Evolutionary conservation across 2,888 invertebrate genomes (phyloP), one percentile per base, ranked within the genome.

Genomic region (Bombyx huttoni): DNA sequence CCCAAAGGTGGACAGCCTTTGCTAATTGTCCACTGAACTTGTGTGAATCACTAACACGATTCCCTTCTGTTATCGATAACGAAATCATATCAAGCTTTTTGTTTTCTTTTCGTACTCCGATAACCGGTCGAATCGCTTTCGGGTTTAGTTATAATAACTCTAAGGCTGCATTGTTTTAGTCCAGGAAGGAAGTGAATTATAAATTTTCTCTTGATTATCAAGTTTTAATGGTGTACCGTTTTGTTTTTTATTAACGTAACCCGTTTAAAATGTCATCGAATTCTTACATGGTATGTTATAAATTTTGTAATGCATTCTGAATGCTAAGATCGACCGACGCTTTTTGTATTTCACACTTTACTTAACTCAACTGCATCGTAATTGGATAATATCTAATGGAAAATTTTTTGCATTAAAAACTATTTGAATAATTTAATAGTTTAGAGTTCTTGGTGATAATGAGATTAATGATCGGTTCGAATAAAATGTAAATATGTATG

Each of bases 1-100:
- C 78, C 75, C 77, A 83, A 82, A 86, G 87, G 87, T 88, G 79
- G 84, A 85, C 87, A 87, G 85, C 87, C 87, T 87, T 84, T 83
- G 81, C 87, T 88, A 88, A 87, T 88, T 87, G 86, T 83, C 78
- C 83, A 78, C 75, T 83, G 82, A 82, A 84, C 85, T 69, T 82
- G 71, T 68, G 73, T 84, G 86, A 85, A 83, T 85, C 81, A 81
- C 70, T 84, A 81, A 84, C 81, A 73, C 63, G 71, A 64, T 66
- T 75, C 68, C 5, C 70, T 73, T 74, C 40, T 12, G 40, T 40
- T 40, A 40, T 40, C 40, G 40, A 40, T 40, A 40, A 40, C 12
- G 40, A 40, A 40, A 40, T 40, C 40, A 7, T 10, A 40, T 40
- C 40, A 12, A 40, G 0, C 40, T 40, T 40, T 40, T 40, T 7